phyloP scores from a whole-genome alignment of 2,113 vertebrate species.

The Neogale vison region DNA sequence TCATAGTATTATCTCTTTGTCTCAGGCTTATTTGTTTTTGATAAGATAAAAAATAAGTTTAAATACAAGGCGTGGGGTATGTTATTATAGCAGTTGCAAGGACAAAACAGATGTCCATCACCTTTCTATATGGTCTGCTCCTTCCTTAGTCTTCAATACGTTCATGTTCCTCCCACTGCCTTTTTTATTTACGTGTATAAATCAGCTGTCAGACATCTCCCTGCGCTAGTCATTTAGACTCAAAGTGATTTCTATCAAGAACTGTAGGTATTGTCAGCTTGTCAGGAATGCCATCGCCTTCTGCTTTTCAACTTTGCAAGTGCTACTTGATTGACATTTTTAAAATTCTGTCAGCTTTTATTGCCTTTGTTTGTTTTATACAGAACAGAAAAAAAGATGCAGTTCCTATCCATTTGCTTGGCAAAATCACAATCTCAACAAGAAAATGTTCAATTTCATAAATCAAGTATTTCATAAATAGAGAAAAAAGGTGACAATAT shows the following conservation, averaged over 20 bases:
- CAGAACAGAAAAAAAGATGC: slow-evolving; percentile 1
- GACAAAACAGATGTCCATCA: not conserved
- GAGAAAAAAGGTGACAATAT: not conserved
- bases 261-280: not conserved
- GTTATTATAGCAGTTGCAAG: not conserved
- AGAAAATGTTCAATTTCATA: not conserved
- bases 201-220: slow-evolving; percentile 57
- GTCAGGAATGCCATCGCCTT: slow-evolving; percentile 37
- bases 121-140: not conserved
- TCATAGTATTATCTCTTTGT: not conserved
- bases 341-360: slow-evolving; percentile 59
- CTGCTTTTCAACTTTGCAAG: slow-evolving; percentile 35
- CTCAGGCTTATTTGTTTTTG: not conserved
- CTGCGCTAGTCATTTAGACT: not conserved
- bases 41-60: not conserved
- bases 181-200: slow-evolving; percentile 20
- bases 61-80: not conserved
- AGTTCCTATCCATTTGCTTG: slow-evolving; percentile 34
- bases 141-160: not conserved
- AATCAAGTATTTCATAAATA: not conserved
- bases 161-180: not conserved
- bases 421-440: not conserved
- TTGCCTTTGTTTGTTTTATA: slow-evolving; percentile 54
- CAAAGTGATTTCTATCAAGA: slow-evolving; percentile 53
- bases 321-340: slow-evolving; percentile 53